phyloP scores from a whole-genome alignment of 2,888 invertebrate genomes.

The Pheosia tremula region DNA sequence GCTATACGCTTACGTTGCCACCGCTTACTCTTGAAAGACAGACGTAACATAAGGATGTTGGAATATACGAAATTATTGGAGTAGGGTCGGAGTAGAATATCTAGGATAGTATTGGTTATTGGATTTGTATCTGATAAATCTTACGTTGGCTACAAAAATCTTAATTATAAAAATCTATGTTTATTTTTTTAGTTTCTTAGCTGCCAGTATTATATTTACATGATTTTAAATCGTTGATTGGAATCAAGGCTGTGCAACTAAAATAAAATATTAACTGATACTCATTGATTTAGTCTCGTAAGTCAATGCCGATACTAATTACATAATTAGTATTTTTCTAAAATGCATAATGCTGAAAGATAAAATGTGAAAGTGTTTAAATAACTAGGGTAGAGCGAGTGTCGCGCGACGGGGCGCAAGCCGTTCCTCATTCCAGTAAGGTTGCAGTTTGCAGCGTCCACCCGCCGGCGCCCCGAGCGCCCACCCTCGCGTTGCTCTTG shows the following conservation, averaged over 20 bases:
- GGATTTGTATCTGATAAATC: too few species aligned
- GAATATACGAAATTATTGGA: background rate
- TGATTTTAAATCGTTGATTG: too few species aligned
- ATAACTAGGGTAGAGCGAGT: constrained; percentile 45
- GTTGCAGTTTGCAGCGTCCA: constrained; percentile 70
- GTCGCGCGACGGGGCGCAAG: constrained; percentile 51
- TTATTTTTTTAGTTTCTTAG: too few species aligned
- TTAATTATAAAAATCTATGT: too few species aligned
- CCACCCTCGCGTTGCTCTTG: constrained; percentile 51
- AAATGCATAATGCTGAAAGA: constrained; percentile 25
- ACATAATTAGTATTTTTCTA: background rate
- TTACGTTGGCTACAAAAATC: too few species aligned
- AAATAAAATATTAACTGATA: too few species aligned
- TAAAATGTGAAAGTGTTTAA: constrained; percentile 38
- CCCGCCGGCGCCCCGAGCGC: constrained; percentile 43
- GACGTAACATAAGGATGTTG: constrained; percentile 27
- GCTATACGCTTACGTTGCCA: constrained; percentile 59
- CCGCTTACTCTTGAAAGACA: constrained; percentile 43
- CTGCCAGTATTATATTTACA: too few species aligned
- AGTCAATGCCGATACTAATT: background rate
- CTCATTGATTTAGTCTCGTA: too few species aligned
- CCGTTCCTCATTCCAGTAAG: constrained; percentile 67
- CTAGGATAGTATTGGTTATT: too few species aligned
- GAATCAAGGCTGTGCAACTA: too few species aligned
- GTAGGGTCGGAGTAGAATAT: too few species aligned